Base-by-base conservation (phyloP, 2,113 vertebrate genomes). In the Istiophorus platypterus region DNA sequence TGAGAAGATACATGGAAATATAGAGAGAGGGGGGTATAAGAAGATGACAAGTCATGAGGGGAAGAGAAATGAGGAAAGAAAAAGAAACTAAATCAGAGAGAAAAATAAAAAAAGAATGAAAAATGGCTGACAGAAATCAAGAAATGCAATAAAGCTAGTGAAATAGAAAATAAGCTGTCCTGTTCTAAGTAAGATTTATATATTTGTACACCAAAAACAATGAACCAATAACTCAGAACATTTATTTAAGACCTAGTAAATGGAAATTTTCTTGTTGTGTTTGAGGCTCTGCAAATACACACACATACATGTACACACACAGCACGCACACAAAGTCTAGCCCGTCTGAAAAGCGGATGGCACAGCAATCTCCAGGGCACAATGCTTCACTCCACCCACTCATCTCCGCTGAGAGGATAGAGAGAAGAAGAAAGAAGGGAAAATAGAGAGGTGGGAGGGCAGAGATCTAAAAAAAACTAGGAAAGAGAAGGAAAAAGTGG, bases 351-450 rank as follows among this genome's bases (percentile, higher is more conserved):
- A 88, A 78, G 78, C 26, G 75, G 88, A 89, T 83, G 72, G 83
- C 84, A 88, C 91, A 92, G 89, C 91, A 91, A 85, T 92, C 93
- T 93, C 91, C 88, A 85, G 90, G 90, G 91, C 86, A 88, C 84
- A 89, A 85, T 87, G 89, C 85, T 88, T 84, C 88, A 80, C 85
- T 91, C 91, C 89, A 88, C 92, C 93, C 93, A 91, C 91, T 92
- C 85, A 88, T 92, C 89, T 87, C 85, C 14, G 85, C 86, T 83
- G 88, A 87, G 87, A 88, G 82, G 78, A 87, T 83, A 72, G 76
- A 72, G 82, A 75, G 76, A 71, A 74, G 72, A 71, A 78, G 67
- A 64, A 72, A 84, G 73, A 81, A 62, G 45, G 78, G 13, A 47
- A 61, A 63, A 82, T 20, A 37, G 62, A 71, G 66, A 75, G 72